Base-by-base conservation (phyloP, 2,113 vertebrate species). In the Barnardius zonarius region DNA sequence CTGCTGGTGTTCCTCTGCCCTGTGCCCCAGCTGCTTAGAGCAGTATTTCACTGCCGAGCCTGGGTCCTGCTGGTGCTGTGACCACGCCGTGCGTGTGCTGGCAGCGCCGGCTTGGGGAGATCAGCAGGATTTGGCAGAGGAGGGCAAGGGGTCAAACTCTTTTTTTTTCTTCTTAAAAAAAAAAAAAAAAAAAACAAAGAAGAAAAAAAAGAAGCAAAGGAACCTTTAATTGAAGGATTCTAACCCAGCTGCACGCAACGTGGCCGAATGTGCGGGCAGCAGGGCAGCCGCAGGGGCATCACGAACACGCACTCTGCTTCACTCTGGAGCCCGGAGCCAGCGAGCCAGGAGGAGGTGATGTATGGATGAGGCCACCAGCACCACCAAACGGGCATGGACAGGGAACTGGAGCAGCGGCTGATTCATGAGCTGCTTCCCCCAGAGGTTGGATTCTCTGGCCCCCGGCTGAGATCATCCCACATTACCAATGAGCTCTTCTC, bases 11-110 rank as follows among this genome's bases (percentile, higher is more conserved):
- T 41, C 37, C 0, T 0, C 69, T 70, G 51, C 22, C 51, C 43
- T 19, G 39, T 4, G 4, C 11, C 41, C 8, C 1, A 13, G 59
- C 41, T 74, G 31, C 86, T 77, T 81, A 73, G 41, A 91, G 41
- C 41, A 2, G 0, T 1, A 2, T 55, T 48, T 91, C 0, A 0
- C 41, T 0, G 0, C 16, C 1, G 7, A 81, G 48, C 46, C 24
- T 7, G 11, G 55, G 66, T 95, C 81, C 70, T 67, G 62, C 74
- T 79, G 77, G 31, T 91, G 91, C 77, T 1, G 11, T 69, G 72
- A 64, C 39, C 11, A 9, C 31, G 54, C 64, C 3, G 13, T 89
- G 74, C 5, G 11, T 85, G 70, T 0, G 10, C 83, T 91, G 87
- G 82, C 86, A 89, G 54, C 2, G 3, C 59, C 0, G 0, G 31